These are phyloP conservation scores for Eilema griseolum DNA, from an alignment of 2,888 invertebrate species.

Conservation along the genomic window DNA sequence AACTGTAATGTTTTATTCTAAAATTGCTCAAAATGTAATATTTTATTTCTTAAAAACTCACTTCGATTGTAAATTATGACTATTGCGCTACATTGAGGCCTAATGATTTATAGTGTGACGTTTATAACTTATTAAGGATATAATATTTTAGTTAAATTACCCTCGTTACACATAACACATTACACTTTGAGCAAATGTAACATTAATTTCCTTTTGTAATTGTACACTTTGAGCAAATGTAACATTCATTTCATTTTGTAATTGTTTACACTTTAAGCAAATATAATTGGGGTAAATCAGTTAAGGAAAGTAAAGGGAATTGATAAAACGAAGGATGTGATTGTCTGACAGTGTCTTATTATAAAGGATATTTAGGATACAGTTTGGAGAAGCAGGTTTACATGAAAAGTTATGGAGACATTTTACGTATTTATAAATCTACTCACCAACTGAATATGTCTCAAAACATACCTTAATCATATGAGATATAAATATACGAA, in stretches of 20 bases:
- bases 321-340: constrained; percentile 55
- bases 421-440: constrained; percentile 19
- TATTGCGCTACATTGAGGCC: constrained; percentile 22
- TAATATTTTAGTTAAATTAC: not conserved
- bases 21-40: constrained; percentile 16
- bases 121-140: not conserved
- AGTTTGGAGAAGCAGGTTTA: constrained; percentile 17
- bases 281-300: constrained; percentile 9
- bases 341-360: constrained; percentile 69
- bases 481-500: not conserved
- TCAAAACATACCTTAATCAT: not conserved
- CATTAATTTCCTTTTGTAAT: not conserved
- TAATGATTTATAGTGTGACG: constrained; percentile 22
- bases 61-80: not conserved
- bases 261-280: constrained; percentile 10
- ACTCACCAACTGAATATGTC: not conserved
- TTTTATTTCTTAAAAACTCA: not conserved
- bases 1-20: constrained; percentile 9
- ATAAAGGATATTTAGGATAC: constrained; percentile 52
- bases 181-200: constrained; percentile 6
- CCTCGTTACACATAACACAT: not conserved
- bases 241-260: not conserved
- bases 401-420: constrained; percentile 5
- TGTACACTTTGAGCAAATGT: constrained; percentile 9
- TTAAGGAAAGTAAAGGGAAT: constrained; percentile 12